Evolutionary conservation across 1,140 invertebrate genomes (phyloP).

Genomic region (Microplitis mediator): DNA sequence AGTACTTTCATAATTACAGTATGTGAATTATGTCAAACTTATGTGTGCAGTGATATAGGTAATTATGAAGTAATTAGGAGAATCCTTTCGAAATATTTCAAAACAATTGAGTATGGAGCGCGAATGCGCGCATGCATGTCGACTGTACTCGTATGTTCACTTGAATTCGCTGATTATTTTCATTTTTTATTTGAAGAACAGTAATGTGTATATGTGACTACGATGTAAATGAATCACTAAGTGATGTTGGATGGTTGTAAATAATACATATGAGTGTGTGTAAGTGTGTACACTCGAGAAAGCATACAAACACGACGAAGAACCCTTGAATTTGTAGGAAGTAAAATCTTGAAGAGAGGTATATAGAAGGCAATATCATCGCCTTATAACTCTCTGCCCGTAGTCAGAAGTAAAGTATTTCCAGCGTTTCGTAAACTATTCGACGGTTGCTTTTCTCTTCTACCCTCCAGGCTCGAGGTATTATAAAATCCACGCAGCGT

Average conservation of each 20-base stretch:
- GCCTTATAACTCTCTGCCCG: slow-evolving; percentile 29
- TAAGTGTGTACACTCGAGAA: not conserved
- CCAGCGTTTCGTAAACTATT: slow-evolving; percentile 51
- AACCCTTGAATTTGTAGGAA: slow-evolving; percentile 1
- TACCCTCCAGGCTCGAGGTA: not conserved
- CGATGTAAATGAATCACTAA: too few relatives aligned
- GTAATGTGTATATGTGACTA: not conserved
- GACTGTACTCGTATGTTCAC: too few relatives aligned
- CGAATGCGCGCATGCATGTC: too few relatives aligned
- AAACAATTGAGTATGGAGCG: too few relatives aligned
- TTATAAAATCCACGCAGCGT: not conserved
- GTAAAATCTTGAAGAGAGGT: not conserved
- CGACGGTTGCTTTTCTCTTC: slow-evolving; percentile 27
- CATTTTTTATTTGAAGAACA: not conserved
- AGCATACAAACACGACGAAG: not conserved
- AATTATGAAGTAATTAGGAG: too few relatives aligned
- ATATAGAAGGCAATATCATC: slow-evolving; percentile 46
- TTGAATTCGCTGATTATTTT: too few relatives aligned
- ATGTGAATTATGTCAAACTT: not conserved
- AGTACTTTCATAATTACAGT: not conserved
- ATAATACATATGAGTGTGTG: not conserved
- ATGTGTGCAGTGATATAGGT: not conserved
- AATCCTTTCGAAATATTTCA: too few relatives aligned
- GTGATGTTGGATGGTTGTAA: too few relatives aligned
- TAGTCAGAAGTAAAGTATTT: slow-evolving; percentile 49